phyloP scores from a whole-genome alignment of 64 coral and sea anemone species.

The Actinia equina region DNA sequence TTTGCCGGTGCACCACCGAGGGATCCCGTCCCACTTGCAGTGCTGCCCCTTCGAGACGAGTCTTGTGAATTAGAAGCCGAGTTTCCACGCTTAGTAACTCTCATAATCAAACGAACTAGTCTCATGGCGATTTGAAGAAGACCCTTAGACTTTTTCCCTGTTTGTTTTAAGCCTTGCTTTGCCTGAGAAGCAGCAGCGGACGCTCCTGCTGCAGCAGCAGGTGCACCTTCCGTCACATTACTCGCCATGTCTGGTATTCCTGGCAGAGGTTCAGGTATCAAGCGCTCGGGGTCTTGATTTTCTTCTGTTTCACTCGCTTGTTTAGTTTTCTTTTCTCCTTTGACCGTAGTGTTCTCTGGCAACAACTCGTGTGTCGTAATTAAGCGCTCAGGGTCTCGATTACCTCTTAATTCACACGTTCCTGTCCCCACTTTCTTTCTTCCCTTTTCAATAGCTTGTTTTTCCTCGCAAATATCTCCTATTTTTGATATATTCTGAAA shows the following conservation, averaged over 20 bases:
- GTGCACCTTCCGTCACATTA: conserved; percentile 15
- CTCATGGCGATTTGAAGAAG: conserved; percentile 85
- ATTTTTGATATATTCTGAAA: conserved; percentile 3
- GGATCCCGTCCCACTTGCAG: not conserved
- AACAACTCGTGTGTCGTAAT: not conserved
- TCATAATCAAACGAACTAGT: conserved; percentile 58
- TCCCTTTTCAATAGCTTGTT: not conserved
- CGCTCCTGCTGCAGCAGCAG: conserved; percentile 26
- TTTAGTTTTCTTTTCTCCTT: not conserved
- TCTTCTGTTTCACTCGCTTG: not conserved
- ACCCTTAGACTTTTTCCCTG: conserved; percentile 64
- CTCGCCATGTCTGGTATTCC: conserved; percentile 25
- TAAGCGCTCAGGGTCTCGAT: not conserved
- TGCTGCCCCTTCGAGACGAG: not conserved
- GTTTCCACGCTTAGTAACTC: conserved; percentile 46
- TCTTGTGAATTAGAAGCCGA: not conserved
- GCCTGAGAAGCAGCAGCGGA: conserved; percentile 26
- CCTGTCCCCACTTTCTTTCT: not conserved
- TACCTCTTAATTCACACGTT: not conserved
- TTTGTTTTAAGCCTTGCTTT: conserved; percentile 55
- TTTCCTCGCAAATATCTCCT: conserved; percentile 27
- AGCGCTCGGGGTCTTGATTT: not conserved
- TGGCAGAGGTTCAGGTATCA: not conserved
- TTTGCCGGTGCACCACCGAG: not conserved
- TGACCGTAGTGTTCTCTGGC: not conserved